These are phyloP conservation scores for Chelonus formosanus DNA, from an alignment of 2,888 invertebrate genomes.

Conservation along the genomic window DNA sequence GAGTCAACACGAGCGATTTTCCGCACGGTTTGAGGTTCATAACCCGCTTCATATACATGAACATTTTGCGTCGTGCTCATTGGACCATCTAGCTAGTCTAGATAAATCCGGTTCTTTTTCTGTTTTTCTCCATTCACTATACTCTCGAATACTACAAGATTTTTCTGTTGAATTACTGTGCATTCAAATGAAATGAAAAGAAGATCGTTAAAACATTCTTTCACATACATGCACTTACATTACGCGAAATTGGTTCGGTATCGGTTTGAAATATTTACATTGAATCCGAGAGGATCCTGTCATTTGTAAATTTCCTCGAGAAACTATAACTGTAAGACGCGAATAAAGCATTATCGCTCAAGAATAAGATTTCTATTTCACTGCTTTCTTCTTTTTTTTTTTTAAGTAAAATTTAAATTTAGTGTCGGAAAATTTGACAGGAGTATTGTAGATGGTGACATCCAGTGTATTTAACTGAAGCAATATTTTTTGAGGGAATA, in stretches of 20 bases:
- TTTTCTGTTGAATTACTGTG: constrained; percentile 21
- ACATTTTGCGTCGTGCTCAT: constrained; percentile 15
- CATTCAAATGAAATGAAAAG: constrained; percentile 27
- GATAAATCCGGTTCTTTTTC: constrained; percentile 19
- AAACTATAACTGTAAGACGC: no score
- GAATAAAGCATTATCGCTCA: no score
- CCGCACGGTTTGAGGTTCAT: constrained; percentile 43
- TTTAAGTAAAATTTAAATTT: no score
- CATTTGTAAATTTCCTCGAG: neutral
- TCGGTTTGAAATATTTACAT: neutral
- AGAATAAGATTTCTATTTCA: no score
- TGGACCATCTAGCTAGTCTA: constrained; percentile 20
- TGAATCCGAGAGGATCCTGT: neutral
- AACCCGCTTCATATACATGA: constrained; percentile 31
- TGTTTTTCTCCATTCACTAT: constrained; percentile 3
- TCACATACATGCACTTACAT: neutral
- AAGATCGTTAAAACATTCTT: constrained; percentile 4
- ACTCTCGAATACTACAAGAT: constrained; percentile 14
- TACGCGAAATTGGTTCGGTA: no score
- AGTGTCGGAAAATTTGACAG: no score
- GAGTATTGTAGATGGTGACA: no score
- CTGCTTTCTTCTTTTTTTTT: no score
- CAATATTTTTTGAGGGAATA: no score
- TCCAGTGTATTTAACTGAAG: no score
- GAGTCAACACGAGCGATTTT: constrained; percentile 44